These are phyloP conservation scores for Pseudomyrmex concolor DNA, from an alignment of 1,140 invertebrate genomes.

Conservation along the genomic window DNA sequence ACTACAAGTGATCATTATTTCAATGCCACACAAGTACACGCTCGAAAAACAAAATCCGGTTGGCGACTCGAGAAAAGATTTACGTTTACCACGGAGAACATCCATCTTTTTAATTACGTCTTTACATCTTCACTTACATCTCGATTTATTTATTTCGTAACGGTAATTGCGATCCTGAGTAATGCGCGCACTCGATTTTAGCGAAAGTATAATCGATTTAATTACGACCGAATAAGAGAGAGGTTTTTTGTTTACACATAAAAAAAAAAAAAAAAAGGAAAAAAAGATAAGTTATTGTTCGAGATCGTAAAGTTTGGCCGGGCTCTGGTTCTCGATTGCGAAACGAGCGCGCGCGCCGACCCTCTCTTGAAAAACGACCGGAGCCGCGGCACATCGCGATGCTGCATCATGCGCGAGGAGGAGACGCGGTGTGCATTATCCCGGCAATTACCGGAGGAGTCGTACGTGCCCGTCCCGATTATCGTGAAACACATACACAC, in stretches of 20 bases:
- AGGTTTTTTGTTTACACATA: conserved; percentile 34
- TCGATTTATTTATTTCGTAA: conserved; percentile 28
- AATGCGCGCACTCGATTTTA: conserved; percentile 27
- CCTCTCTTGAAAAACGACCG: conserved; percentile 18
- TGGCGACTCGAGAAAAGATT: background rate
- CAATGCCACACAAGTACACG: too few species aligned
- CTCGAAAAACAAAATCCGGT: background rate
- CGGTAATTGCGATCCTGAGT: background rate
- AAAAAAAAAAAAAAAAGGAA: background rate
- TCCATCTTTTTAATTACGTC: conserved; percentile 12
- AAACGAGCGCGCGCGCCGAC: conserved; percentile 24
- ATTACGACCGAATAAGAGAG: conserved; percentile 14
- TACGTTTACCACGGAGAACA: background rate
- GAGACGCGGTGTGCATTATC: conserved; percentile 53
- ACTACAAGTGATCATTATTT: too few species aligned
- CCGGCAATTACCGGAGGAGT: conserved; percentile 59
- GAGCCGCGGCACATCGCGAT: conserved; percentile 28
- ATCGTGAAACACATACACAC: conserved; percentile 52
- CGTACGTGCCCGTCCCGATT: conserved; percentile 59
- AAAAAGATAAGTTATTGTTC: conserved; percentile 49
- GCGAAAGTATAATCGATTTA: conserved; percentile 55
- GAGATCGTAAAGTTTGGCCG: conserved; percentile 45
- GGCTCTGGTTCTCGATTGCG: conserved; percentile 39
- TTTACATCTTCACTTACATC: background rate
- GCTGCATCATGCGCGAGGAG: conserved; percentile 28